These are phyloP conservation scores for Ptilodon capucinus DNA, from an alignment of 2,888 invertebrate species.

Conservation along the genomic window DNA sequence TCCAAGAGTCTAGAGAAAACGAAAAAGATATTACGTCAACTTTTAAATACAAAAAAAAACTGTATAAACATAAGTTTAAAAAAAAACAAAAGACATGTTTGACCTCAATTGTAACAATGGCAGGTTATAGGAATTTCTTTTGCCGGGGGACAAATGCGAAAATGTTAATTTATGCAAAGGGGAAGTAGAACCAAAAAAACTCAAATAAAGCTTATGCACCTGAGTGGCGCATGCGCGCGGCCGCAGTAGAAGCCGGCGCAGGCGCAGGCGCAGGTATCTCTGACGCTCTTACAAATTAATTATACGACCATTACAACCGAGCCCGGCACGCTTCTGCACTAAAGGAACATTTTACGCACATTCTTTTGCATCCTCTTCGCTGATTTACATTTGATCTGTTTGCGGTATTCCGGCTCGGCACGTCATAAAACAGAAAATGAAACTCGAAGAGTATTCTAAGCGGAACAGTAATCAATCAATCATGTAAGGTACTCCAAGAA, in stretches of 20 bases:
- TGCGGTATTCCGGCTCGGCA: slow-evolving; percentile 8
- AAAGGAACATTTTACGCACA: slow-evolving; percentile 43
- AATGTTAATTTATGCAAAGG: slow-evolving; percentile 80
- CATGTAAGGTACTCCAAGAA: neutral
- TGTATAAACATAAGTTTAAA: neutral
- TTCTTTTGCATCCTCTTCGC: slow-evolving; percentile 38
- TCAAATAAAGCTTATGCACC: slow-evolving; percentile 79
- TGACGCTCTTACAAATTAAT: slow-evolving; percentile 69
- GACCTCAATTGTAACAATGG: slow-evolving; percentile 11
- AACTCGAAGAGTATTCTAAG: neutral
- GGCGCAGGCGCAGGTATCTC: slow-evolving; percentile 50
- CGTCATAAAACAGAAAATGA: neutral
- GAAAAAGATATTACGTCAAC: neutral
- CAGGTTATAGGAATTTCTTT: slow-evolving; percentile 25
- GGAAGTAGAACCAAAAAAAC: slow-evolving; percentile 72
- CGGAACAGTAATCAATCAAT: neutral
- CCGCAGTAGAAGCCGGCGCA: slow-evolving; percentile 56
- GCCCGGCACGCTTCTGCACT: slow-evolving; percentile 52
- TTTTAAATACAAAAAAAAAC: neutral
- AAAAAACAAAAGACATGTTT: neutral
- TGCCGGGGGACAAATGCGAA: slow-evolving; percentile 50
- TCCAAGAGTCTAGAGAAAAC: slow-evolving; percentile 14
- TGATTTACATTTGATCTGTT: slow-evolving; percentile 51
- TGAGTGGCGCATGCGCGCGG: slow-evolving; percentile 65
- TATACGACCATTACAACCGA: slow-evolving; percentile 54